Base-by-base conservation (phyloP, 1,140 invertebrate genomes). In the Nephila pilipes region DNA sequence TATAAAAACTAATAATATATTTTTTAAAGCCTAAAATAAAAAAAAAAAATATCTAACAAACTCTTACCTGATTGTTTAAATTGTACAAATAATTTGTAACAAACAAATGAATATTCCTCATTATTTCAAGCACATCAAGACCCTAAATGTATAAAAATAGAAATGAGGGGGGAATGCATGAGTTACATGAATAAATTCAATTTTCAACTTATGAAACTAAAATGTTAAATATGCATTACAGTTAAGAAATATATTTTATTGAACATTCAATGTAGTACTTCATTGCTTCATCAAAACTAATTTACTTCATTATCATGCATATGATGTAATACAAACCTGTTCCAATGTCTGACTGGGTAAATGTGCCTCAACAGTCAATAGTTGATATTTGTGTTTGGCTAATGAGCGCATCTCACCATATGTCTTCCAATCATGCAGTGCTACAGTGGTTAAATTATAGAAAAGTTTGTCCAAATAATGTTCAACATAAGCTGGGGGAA, bases 401-500 rank as follows among this genome's bases (percentile, higher is more conserved):
- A 99, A 96, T 95, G 97, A 97, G 94, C 98, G 97, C 99, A 99
- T 99, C 95, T 99, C 98, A 58, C 98, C 97, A 95, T 99, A 99
- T 0, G 98, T 99, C 95, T 98, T 98, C 98, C 99, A 99, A 96
- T 99, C 98, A 94, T 99, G 99, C 25, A 99, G 96, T 25, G 99
- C 98, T 55, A 99, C 98, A 1, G 99, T 99, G 0, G 99, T 99
- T 94, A 99, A 96, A 96, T 99, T 99, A 95, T 99, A 99, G 96
- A 99, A 99, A 94, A 98, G 99, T 94, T 97, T 97, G 94, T 99
- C 98, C 69, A 99, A 96, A 95, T 99, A 99, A 95, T 98, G 97
- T 95, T 99, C 99, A 5, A 99, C 97, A 95, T 97, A 95, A 75
- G 96, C 95, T 97, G 95, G 88, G 95, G 95, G 38, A 55, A 12